Evolutionary conservation across 2,888 invertebrate species (phyloP), one percentile per base, ranked within the genome.

Genomic region (Cephus runcator): DNA sequence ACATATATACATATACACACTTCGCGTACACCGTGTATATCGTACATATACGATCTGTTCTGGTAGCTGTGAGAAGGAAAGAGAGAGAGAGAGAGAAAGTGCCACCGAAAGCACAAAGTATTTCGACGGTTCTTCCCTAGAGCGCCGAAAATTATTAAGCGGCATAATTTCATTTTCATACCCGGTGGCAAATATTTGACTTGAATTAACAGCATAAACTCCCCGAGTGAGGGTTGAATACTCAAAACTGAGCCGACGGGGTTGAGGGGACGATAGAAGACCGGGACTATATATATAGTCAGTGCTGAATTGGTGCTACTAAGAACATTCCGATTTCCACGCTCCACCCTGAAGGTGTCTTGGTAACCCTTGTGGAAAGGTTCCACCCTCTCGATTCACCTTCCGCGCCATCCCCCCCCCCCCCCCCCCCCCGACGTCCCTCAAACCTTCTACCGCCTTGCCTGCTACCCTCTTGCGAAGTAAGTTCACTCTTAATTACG

Each of bases 21-120:
- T 83, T 79, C 75, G 76, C 76, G 79, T 81, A 77, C 73, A 79
- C 69, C 35, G 75, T 78, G 77, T 74, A 76, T 75, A 80, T 79
- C 79, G 79, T 77, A 77, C 79, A 77, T 77, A 79, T 79, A 75
- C 77, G 78, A 77, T 78, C 15, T 69, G 74, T n/a, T 1, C 31
- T 23, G 30, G 30, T 33, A 69, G 30, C 69, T 0, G 30, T 33
- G 71, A 31, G 31, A 79, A 30, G 12, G 69, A 74, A 33, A 40
- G 40, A 40, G 40, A 40, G 15, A 56, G 56, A 56, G 56, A 23
- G 56, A 56, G 56, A 23, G 56, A 12, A 9, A 23, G 56, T 23
- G 56, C 23, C 23, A 23, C 23, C 56, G 23, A 56, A 23, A 56
- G 9, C 56, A 56, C 23, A 23, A 56, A 56, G 56, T 23, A 56